Conservation (phyloP, 2,113 vertebrate species). For the Ploceus nigricollis region DNA sequence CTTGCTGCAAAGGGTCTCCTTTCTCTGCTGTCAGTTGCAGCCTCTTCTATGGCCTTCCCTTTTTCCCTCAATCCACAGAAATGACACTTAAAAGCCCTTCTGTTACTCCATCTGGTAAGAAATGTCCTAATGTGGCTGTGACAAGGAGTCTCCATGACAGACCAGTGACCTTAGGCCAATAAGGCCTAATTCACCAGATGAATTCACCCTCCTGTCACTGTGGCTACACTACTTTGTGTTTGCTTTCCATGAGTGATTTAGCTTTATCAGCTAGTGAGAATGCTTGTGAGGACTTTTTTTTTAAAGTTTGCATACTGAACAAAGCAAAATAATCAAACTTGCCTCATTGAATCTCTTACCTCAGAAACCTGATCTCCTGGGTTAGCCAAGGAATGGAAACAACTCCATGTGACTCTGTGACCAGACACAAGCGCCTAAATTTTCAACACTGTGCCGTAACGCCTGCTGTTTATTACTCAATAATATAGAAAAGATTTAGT, state of each 20-base stretch:
- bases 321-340: slow-evolving; percentile 15
- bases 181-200: not conserved
- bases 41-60: not conserved
- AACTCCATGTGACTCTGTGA: not conserved
- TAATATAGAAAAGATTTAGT: not conserved
- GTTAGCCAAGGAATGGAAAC: slow-evolving; percentile 20
- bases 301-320: not conserved
- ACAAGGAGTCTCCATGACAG: not conserved
- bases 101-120: not conserved
- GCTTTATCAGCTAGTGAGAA: not conserved
- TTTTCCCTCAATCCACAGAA: not conserved
- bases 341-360: not conserved
- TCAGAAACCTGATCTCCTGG: not conserved
- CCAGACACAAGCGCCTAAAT: rapidly evolving
- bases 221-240: not conserved
- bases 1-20: not conserved
- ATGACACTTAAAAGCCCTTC: not conserved
- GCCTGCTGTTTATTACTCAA: not conserved
- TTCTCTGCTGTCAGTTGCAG: not conserved
- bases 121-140: not conserved
- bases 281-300: not conserved
- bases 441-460: not conserved
- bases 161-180: not conserved
- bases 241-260: not conserved
- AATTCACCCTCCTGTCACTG: not conserved